Base-by-base conservation (phyloP, 2,113 vertebrate species). In the Larimichthys crocea region DNA sequence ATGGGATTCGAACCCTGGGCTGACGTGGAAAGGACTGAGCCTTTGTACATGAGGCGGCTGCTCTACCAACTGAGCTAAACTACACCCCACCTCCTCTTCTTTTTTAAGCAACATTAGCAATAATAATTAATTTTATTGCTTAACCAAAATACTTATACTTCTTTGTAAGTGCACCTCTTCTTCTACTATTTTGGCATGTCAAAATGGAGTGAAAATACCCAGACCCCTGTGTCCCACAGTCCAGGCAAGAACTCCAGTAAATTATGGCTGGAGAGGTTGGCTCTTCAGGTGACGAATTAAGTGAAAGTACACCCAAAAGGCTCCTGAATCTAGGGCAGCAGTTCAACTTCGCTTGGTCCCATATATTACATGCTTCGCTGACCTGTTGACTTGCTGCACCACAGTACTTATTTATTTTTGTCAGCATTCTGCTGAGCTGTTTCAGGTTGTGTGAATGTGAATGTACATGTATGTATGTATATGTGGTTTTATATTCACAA, bases 221-320 rank as follows among this genome's bases (percentile, higher is more conserved):
- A 48, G 59, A 52, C 49, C 16, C 31, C 24, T 19, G 3, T 20
- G 16, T 44, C 40, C 50, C 24, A n/a, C 35, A n/a, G 1, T 40
- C 24, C 49, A 68, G 73, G 35, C 20, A 63, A 63, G 35, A 76
- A 31, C 64, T 55, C 5, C n/a, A 56, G 44, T 17, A 44, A 22
- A 57, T 60, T 71, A 52, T 3, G 42, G 35, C 67, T 55, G 12
- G 16, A 48, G 67, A 76, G 59, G 4, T 40, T 44, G 61, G 35
- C 35, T 68, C 44, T 61, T 59, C 44, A 46, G 49, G 71, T 31
- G 50, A 63, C 15, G 24, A 73, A 22, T 76, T 11, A 73, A 40
- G 35, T 76, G 24, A 74, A 60, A 49, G 53, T 52, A 64, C 44
- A 40, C 10, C 3, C 29, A 57, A 66, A 62, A 63, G 71, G 24